These are phyloP conservation scores for Eupithecia dodoneata DNA, from an alignment of 2,888 invertebrate genomes.

Conservation along the genomic window DNA sequence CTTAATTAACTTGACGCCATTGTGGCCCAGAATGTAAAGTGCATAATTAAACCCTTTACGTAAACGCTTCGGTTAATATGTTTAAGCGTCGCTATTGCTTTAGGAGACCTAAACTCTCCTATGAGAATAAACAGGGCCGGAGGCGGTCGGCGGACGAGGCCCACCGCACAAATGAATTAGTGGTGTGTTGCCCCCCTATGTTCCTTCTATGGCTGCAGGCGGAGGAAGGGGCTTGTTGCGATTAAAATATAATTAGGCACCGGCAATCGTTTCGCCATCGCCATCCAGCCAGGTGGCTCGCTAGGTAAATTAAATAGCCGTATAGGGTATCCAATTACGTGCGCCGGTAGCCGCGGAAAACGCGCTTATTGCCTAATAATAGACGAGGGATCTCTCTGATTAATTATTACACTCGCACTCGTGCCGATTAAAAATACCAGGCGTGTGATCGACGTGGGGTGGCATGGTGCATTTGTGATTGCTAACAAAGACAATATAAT, in stretches of 20 bases:
- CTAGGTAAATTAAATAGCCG: slow-evolving; percentile 81
- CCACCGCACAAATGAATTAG: slow-evolving; percentile 80
- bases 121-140: slow-evolving; percentile 80
- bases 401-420: slow-evolving; percentile 65
- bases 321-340: slow-evolving; percentile 78
- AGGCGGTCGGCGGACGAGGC: slow-evolving; percentile 63
- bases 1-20: slow-evolving; percentile 80
- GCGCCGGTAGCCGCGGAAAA: slow-evolving; percentile 61
- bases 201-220: slow-evolving; percentile 48
- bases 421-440: slow-evolving; percentile 47
- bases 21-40: slow-evolving; percentile 75
- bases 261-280: slow-evolving; percentile 82
- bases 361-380: slow-evolving; percentile 80
- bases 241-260: slow-evolving; percentile 84
- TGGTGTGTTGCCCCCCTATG: slow-evolving; percentile 54
- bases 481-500: slow-evolving; percentile 72
- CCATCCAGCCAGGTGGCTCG: slow-evolving; percentile 80
- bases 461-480: slow-evolving; percentile 61
- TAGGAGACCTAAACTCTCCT: slow-evolving; percentile 82
- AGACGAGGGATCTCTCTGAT: slow-evolving; percentile 69
- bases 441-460: slow-evolving; percentile 57
- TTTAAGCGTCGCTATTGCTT: slow-evolving; percentile 80
- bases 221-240: slow-evolving; percentile 61
- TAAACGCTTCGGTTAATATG: slow-evolving; percentile 81
- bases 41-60: slow-evolving; percentile 80